A percentile compares a stretch with the other conserved stretches of the same genome.
Conservation (phyloP, 2,797 vertebrate species). For the Scyliorhinus canicula region DNA sequence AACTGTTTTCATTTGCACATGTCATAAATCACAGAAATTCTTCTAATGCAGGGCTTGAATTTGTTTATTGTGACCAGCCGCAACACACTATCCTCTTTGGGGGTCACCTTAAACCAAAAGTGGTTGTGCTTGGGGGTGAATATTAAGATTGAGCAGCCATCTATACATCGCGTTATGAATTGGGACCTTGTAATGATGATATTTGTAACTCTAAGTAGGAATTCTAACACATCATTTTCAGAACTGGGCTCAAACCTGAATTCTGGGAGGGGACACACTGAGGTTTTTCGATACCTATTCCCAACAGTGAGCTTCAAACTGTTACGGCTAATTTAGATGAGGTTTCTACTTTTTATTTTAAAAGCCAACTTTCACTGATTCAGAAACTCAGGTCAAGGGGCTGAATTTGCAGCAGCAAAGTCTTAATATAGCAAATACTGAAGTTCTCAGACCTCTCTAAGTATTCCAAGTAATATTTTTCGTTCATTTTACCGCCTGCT, state of each 20-base stretch:
- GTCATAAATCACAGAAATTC: constrained; percentile 53
- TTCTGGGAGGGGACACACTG: constrained; percentile 10
- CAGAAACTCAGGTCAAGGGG: background rate
- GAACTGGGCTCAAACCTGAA: constrained; percentile 1
- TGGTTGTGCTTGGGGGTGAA: constrained; percentile 59
- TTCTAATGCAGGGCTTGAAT: constrained; percentile 57
- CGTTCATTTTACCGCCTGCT: background rate
- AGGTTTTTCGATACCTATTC: constrained; percentile 33
- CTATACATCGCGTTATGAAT: constrained; percentile 61
- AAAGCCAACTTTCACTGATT: constrained; percentile 1
- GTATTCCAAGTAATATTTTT: background rate
- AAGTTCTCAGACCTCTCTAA: background rate
- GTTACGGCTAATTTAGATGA: constrained; percentile 12
- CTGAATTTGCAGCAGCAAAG: background rate
- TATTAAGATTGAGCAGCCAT: constrained; percentile 50
- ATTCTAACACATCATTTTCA: constrained; percentile 25
- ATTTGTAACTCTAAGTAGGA: constrained; percentile 41
- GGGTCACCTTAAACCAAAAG: constrained; percentile 60
- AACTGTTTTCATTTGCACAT: constrained; percentile 57
- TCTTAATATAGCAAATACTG: background rate
- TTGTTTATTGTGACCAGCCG: constrained; percentile 69
- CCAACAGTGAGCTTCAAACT: constrained; percentile 16
- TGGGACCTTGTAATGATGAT: constrained; percentile 61
- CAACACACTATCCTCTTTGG: constrained; percentile 65
- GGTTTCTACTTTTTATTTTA: background rate